Evolutionary conservation across 2,888 invertebrate species (phyloP).

Genomic region (Gandaritis pyraliata): DNA sequence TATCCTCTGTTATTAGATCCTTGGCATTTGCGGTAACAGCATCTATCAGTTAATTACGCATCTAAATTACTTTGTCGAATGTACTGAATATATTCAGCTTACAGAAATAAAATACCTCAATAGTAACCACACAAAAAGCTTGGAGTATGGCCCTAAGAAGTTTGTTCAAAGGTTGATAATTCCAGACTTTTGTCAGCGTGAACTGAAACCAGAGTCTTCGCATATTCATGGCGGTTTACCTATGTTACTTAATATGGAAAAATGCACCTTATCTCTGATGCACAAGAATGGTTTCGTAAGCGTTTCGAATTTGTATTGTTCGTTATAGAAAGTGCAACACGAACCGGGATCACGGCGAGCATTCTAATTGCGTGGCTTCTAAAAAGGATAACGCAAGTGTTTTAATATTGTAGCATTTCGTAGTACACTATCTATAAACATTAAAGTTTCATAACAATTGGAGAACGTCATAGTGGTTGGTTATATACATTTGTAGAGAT

Average conservation of each 20-base stretch:
- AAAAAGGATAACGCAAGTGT: slow-evolving; percentile 37
- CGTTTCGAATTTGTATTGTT: slow-evolving; percentile 54
- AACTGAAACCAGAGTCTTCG: slow-evolving; percentile 22
- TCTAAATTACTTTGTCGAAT: neutral
- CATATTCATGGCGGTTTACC: slow-evolving; percentile 33
- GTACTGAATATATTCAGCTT: neutral
- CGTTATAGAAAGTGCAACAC: slow-evolving; percentile 67
- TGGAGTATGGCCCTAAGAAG: neutral
- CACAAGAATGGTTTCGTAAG: slow-evolving; percentile 47
- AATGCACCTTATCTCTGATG: slow-evolving; percentile 45
- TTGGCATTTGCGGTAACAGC: slow-evolving; percentile 8
- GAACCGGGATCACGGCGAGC: slow-evolving; percentile 59
- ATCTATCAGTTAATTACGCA: neutral
- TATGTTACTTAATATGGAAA: slow-evolving; percentile 34
- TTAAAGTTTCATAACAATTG: neutral
- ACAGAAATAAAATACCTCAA: neutral
- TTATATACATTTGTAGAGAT: slow-evolving; percentile 4
- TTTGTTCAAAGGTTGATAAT: slow-evolving; percentile 8
- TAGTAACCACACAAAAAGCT: neutral
- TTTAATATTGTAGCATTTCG: slow-evolving; percentile 19
- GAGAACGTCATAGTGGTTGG: neutral
- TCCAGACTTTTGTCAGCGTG: slow-evolving; percentile 19
- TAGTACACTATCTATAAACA: neutral
- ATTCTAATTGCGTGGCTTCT: slow-evolving; percentile 62
- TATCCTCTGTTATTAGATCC: slow-evolving; percentile 7